Base-by-base conservation (phyloP, 2,113 vertebrate genomes). In the Leptodactylus fuscus region DNA sequence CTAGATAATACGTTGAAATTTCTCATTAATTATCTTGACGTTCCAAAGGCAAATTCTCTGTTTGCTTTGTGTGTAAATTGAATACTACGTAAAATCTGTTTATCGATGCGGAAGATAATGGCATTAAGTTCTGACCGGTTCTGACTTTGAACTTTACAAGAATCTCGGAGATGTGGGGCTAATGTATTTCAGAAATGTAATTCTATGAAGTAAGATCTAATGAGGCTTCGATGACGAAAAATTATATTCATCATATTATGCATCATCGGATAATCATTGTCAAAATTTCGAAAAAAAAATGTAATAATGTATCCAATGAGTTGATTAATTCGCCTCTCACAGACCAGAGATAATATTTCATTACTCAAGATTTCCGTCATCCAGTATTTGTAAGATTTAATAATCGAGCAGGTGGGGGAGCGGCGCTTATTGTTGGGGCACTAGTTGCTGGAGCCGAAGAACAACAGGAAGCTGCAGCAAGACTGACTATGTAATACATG, bases 1-100 rank as follows among this genome's bases (percentile, higher is more conserved):
- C 83, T 53, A 79, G 83, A 85, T 85, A 53, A 79, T 62, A 85
- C 51, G 75, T 70, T 53, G 60, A 85, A 67, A 85, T 79, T 49
- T 69, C 46, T 48, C 67, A 85, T 85, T 85, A 85, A 85, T 85
- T 79, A 75, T 78, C 60, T 69, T 79, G 83, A 85, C 83, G 69
- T 85, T 85, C 70, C 41, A 15, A 79, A 82, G 48, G 58, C 53
- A 20, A 75, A 75, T 85, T 79, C 20, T n/a, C 13, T 41, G 24
- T 44, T 48, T 53, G 60, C 41, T 70, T 85, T n/a, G 46, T 55
- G 60, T 65, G 38, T 10, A 49, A 67, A 67, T 67, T 84, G 82
- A 70, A 49, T 36, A 38, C 34, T 55, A 75, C 44, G 29, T 67
- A 78, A 53, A 75, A 62, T 67, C 41, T 77, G 82, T 79, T 79